Base-by-base conservation (phyloP, 2,113 vertebrate species). In the Neofelis nebulosa region DNA sequence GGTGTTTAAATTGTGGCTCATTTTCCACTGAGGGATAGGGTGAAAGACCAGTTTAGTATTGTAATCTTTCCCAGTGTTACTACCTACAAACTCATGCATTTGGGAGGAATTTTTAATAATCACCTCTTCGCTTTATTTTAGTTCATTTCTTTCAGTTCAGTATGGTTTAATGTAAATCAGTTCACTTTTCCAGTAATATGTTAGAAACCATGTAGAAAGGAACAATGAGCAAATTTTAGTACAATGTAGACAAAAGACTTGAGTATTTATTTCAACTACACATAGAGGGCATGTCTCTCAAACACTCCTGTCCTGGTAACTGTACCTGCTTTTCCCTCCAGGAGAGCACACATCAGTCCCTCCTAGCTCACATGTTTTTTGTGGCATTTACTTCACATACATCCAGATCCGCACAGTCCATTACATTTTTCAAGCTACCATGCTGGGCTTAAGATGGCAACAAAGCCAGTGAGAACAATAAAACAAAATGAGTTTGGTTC, bases 1-100 rank as follows among this genome's bases (percentile, higher is more conserved):
- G 81, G 68, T 94, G 13, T 93, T 93, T 93, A 91, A 96, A 89
- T n/a, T 57, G 25, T 41, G 91, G 33, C 23, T 93, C 31, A 65
- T 16, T 93, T 89, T 82, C 41, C 36, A n/a, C 9, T 78, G 31
- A 71, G 36, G 1, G 52, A 57, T 19, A 29, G 33, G 50, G 61
- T 55, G 10, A 83, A 92, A 87, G 52, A 1, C 27, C 27, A 48
- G 33, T 55, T 94, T 78, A 86, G 48, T 88, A 12, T 33, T 52
- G 14, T 63, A 55, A 33, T 80, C 13, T 33, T 93, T 79, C 18
- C 7, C 92, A 68, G 74, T 89, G 18, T 38, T 73, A 19, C 29
- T 73, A 25, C 29, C n/a, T 82, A 63, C 7, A 88, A 7, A 95
- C 94, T 52, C 36, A 80, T 41, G 15, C 25, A 84, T 16, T 83